These are phyloP conservation scores for Rattus rattus DNA, from an alignment of 2,113 vertebrate genomes.

Conservation along the genomic window DNA sequence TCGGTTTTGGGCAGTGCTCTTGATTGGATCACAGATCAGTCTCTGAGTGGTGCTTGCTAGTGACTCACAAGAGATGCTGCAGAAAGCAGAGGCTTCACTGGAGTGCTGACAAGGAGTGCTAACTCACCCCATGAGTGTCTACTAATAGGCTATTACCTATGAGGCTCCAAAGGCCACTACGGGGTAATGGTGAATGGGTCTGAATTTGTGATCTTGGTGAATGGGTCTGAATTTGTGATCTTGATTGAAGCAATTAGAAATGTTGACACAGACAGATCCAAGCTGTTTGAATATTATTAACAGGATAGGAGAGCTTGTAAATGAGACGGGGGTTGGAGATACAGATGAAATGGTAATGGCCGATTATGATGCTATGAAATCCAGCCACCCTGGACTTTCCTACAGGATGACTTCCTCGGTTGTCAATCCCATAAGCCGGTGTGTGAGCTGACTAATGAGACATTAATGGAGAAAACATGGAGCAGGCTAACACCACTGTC, in stretches of 20 bases:
- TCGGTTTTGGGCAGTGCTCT: not conserved
- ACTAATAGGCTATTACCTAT: not conserved
- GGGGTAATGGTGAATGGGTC: too few relatives aligned
- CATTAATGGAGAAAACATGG: not conserved
- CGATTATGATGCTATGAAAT: not conserved
- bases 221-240: not conserved
- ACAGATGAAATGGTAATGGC: not conserved
- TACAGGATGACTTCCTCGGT: not conserved
- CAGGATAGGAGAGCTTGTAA: not conserved
- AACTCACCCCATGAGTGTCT: not conserved
- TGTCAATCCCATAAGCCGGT: not conserved
- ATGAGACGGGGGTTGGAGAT: not conserved
- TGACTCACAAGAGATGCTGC: too few relatives aligned
- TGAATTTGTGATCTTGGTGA: not conserved
- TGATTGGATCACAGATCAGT: not conserved
- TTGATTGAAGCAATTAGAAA: not conserved
- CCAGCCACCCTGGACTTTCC: not conserved
- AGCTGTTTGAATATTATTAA: not conserved
- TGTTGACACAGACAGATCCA: not conserved
- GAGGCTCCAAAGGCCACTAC: not conserved
- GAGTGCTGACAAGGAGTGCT: not conserved
- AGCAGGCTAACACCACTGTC: not conserved
- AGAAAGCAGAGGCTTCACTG: not conserved
- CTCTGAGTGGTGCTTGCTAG: not conserved
- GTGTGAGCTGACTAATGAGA: not conserved